Evolutionary conservation across 92 coral and sea anemone species (phyloP), one percentile per base, ranked within the genome.

Genomic region (Epizoanthus stellaris): DNA sequence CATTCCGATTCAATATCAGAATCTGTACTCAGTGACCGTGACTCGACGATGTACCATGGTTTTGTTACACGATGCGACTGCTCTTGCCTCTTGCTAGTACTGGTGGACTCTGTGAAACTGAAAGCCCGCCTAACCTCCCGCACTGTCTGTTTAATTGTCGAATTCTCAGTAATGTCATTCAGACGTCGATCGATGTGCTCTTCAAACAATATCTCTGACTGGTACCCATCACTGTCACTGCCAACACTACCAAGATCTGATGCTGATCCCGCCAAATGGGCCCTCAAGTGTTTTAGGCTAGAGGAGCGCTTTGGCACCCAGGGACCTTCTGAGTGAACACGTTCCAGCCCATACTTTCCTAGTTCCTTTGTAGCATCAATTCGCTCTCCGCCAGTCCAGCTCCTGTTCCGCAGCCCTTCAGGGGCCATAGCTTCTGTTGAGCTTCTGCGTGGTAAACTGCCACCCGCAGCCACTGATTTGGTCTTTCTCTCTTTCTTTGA

Each of bases 71-170:
- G 83, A 16, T 42, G 60, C 20, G 81, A 17, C 52, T 80, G 85
- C 21, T 89, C 76, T 4, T 86, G 80, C 21, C 83, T 38, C 39
- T 8, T 73, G 45, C 58, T 76, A 38, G 60, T 64, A 23, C 65
- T 47, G 3, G 91, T 85, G 8, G 92, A 58, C 1, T 84, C 87
- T 4, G 92, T 80, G 4, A 77, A 88, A 34, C 87, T 81, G 85
- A 94, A 94, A 7, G 98, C 98, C 68, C 89, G 81, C 11, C 89
- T 89, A 15, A 94, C 98, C 58, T 90, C 93, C 40, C 93, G 82
- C 16, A 94, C 98, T n/a, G 98, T 94, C 20, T 87, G 91, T 42
- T 92, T 87, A 64, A 94, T 92, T 39, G 95, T 82, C 2, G 98
- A 94, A 69, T 92, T 92, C 79, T 92, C 98, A n/a, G 87, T 82